Conservation (phyloP, 2,797 vertebrate species). For the Anniella stebbinsi region DNA sequence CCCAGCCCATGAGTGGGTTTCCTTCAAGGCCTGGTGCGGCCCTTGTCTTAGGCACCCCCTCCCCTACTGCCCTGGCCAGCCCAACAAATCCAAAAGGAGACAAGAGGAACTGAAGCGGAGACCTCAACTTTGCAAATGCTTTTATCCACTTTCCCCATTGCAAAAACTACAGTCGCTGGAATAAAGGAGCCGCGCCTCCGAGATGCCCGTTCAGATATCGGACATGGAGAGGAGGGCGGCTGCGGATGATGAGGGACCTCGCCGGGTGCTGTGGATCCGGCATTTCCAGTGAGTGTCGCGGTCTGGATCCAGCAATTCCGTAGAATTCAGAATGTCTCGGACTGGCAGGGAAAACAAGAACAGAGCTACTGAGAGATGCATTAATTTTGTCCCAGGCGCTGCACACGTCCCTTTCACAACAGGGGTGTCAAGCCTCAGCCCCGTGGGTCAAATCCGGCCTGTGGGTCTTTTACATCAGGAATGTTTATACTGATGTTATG, state of each 20-base stretch:
- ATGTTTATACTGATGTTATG: too few species aligned
- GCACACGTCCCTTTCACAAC: not conserved
- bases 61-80: too few species aligned
- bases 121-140: not conserved
- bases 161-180: not conserved
- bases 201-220: not conserved
- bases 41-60: not conserved
- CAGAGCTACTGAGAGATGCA: not conserved
- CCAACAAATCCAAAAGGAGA: not conserved
- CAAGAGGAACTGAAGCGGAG: not conserved
- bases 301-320: not conserved
- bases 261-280: constrained; percentile 6
- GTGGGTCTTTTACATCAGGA: too few species aligned
- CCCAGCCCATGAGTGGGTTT: not conserved
- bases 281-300: constrained; percentile 19
- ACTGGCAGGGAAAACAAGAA: not conserved
- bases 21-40: not conserved
- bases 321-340: not conserved
- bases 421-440: too few species aligned
- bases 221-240: constrained; percentile 8
- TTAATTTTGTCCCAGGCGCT: not conserved
- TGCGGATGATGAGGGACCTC: not conserved
- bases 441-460: too few species aligned
- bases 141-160: not conserved
- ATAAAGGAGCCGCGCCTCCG: fast-evolving